phyloP scores from a whole-genome alignment of 2,888 invertebrate species.

The Tubulanus polymorphus region DNA sequence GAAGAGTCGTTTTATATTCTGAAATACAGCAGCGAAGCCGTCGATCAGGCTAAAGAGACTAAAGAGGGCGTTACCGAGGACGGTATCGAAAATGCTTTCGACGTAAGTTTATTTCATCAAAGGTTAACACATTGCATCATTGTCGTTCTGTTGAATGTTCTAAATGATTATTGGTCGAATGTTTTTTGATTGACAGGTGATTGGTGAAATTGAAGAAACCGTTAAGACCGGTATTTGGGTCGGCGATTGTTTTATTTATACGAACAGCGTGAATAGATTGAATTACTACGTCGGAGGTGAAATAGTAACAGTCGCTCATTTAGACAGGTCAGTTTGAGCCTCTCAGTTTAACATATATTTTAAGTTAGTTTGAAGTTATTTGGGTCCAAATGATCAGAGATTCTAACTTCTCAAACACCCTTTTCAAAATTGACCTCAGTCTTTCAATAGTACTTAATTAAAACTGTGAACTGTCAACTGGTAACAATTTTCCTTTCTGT shows the following conservation, averaged over 20 bases:
- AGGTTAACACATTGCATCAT: too few relatives aligned
- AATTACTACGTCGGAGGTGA: slow-evolving; percentile 99
- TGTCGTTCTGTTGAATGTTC: too few relatives aligned
- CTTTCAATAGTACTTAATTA: too few relatives aligned
- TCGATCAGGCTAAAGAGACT: slow-evolving; percentile 69
- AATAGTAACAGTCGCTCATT: slow-evolving; percentile 94
- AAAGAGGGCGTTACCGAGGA: slow-evolving; percentile 79
- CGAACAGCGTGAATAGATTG: slow-evolving; percentile 92
- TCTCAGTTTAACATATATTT: too few relatives aligned
- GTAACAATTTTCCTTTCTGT: too few relatives aligned
- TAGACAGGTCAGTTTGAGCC: slow-evolving; percentile 64
- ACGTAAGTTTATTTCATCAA: slow-evolving; percentile 65
- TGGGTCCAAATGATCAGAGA: too few relatives aligned
- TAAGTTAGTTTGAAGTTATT: too few relatives aligned
- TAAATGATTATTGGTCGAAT: too few relatives aligned
- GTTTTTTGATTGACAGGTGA: slow-evolving; percentile 59
- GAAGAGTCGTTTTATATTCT: slow-evolving; percentile 94
- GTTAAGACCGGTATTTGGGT: slow-evolving; percentile 96
- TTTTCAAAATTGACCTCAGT: too few relatives aligned
- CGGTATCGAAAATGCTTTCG: slow-evolving; percentile 85
- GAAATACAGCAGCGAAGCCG: slow-evolving; percentile 77
- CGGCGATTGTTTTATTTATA: slow-evolving; percentile 99
- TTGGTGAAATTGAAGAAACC: slow-evolving; percentile 82
- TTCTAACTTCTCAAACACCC: too few relatives aligned
- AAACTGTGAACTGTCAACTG: too few relatives aligned